phyloP scores from a whole-genome alignment of 2,113 vertebrate species.

The Theristicus caerulescens region DNA sequence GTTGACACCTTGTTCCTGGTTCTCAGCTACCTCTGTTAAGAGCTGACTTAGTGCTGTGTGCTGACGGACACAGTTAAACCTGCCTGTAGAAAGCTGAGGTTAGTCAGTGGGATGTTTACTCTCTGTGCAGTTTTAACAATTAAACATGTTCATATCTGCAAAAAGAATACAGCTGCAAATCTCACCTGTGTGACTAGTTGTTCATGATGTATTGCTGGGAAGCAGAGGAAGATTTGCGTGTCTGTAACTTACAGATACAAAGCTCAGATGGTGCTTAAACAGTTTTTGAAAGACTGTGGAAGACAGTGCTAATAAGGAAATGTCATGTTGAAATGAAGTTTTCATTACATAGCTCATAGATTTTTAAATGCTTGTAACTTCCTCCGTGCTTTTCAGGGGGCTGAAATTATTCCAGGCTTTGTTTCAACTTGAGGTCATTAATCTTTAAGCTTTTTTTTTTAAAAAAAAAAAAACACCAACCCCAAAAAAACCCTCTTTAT shows the following conservation, averaged over 20 bases:
- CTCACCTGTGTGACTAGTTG: background rate
- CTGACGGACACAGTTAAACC: background rate
- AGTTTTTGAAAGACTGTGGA: background rate
- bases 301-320: constrained; percentile 6
- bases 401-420: background rate
- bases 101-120: background rate
- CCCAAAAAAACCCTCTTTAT: background rate
- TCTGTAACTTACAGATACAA: background rate
- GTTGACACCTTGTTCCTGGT: background rate
- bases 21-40: background rate
- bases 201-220: background rate
- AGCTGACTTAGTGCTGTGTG: background rate
- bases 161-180: background rate
- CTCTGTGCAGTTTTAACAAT: background rate
- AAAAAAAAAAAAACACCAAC: background rate
- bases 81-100: background rate
- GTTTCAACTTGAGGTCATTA: background rate
- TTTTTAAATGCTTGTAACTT: constrained; percentile 32
- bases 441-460: background rate
- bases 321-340: constrained; percentile 24
- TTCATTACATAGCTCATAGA: constrained; percentile 20
- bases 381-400: background rate
- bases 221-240: background rate
- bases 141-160: background rate
- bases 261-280: background rate